Conservation (phyloP, 2,888 invertebrate species). For the Aporophyla nigra region DNA sequence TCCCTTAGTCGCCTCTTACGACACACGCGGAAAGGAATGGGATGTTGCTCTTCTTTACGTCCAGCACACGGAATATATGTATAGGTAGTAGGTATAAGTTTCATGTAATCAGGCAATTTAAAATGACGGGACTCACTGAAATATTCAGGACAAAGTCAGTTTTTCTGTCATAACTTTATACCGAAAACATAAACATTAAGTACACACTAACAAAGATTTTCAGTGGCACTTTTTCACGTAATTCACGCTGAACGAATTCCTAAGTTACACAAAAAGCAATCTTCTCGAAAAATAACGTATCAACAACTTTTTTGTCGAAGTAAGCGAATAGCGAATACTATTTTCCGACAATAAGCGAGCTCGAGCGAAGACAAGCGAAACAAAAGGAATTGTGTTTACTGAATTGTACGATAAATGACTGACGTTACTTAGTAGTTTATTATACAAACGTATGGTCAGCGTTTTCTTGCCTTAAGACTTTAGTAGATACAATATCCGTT, state of each 20-base stretch:
- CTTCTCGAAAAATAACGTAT: slow-evolving; percentile 50
- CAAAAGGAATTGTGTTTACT: slow-evolving; percentile 53
- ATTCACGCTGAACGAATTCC: slow-evolving; percentile 50
- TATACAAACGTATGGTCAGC: slow-evolving; percentile 8
- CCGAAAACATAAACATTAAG: slow-evolving; percentile 10
- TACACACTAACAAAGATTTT: slow-evolving; percentile 11
- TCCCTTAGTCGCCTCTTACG: too few relatives aligned
- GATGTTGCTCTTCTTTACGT: too few relatives aligned
- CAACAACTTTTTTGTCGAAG: slow-evolving; percentile 56
- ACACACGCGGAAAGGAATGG: too few relatives aligned
- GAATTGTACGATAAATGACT: slow-evolving; percentile 37
- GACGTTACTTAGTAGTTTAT: slow-evolving; percentile 31
- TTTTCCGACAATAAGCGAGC: slow-evolving; percentile 47
- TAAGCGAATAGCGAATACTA: slow-evolving; percentile 45
- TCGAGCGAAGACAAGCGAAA: slow-evolving; percentile 46
- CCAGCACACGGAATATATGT: too few relatives aligned
- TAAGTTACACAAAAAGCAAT: slow-evolving; percentile 60
- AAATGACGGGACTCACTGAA: neutral
- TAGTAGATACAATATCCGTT: neutral
- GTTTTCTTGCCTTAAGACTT: neutral
- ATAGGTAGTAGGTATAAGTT: too few relatives aligned
- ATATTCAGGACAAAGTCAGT: neutral
- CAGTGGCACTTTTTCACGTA: slow-evolving; percentile 30
- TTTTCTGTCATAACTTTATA: slow-evolving; percentile 10
- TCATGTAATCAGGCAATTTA: too few relatives aligned